These are phyloP conservation scores for Ormia ochracea DNA, from an alignment of 2,888 invertebrate genomes.

Conservation along the genomic window DNA sequence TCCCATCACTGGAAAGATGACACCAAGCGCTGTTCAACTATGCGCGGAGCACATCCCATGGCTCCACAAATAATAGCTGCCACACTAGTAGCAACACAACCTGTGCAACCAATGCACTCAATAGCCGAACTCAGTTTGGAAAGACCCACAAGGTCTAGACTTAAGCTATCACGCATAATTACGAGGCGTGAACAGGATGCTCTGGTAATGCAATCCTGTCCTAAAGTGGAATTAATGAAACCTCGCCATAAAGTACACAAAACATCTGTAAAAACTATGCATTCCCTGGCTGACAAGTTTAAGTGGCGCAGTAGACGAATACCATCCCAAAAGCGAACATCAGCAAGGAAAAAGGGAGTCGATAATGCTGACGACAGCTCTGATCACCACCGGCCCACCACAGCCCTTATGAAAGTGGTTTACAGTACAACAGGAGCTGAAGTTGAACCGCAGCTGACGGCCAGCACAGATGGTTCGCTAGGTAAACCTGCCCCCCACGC, in stretches of 20 bases:
- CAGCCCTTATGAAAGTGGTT: conserved; percentile 51
- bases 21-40: conserved; percentile 15
- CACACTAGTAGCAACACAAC: conserved; percentile 56
- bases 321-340: conserved; percentile 29
- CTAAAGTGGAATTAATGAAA: conserved; percentile 62
- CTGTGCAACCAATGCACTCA: conserved; percentile 62
- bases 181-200: conserved; percentile 68
- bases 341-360: not conserved
- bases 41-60: conserved; percentile 64
- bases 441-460: conserved; percentile 30
- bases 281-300: conserved; percentile 60
- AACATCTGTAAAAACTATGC: conserved; percentile 52
- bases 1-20: conserved; percentile 29
- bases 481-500: conserved; percentile 41
- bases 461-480: conserved; percentile 14
- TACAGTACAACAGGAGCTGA: conserved; percentile 41
- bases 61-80: conserved; percentile 58
- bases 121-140: conserved; percentile 63
- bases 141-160: conserved; percentile 63
- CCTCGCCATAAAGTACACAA: conserved; percentile 47
- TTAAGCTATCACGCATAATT: conserved; percentile 71
- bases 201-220: conserved; percentile 45
- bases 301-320: conserved; percentile 63
- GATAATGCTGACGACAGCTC: not conserved
- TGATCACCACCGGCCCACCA: conserved; percentile 1